phyloP scores from a whole-genome alignment of 2,797 vertebrate genomes.

The Xenentodon cancila region DNA sequence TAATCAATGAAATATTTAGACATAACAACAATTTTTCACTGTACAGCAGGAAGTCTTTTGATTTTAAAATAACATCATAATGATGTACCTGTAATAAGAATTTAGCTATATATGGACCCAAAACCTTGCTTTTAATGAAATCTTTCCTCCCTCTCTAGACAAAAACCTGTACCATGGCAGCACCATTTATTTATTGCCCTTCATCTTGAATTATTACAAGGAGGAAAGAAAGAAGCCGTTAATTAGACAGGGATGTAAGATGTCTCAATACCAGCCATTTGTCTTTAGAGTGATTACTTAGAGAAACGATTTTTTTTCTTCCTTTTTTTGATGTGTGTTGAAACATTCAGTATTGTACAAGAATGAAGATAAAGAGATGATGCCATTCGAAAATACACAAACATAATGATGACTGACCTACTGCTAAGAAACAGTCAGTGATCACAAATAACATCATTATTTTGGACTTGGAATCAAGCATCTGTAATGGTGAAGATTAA shows the following conservation, averaged over 20 bases:
- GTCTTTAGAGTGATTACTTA: slow-evolving; percentile 77
- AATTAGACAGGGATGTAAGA: slow-evolving; percentile 77
- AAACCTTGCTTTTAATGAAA: slow-evolving; percentile 51
- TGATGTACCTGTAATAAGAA: slow-evolving; percentile 22
- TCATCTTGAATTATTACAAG: slow-evolving; percentile 74
- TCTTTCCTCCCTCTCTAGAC: slow-evolving; percentile 43
- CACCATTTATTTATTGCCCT: slow-evolving; percentile 71
- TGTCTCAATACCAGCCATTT: slow-evolving; percentile 77
- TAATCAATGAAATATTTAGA: slow-evolving; percentile 3
- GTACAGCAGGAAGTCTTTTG: slow-evolving; percentile 1
- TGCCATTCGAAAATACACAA: slow-evolving; percentile 36
- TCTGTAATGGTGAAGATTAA: not conserved
- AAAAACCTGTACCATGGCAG: slow-evolving; percentile 39
- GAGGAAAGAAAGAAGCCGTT: slow-evolving; percentile 58
- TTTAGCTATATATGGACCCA: slow-evolving; percentile 36
- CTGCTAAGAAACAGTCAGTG: slow-evolving; percentile 3
- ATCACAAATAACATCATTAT: slow-evolving; percentile 3
- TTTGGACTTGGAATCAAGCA: too few species aligned
- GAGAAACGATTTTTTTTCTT: slow-evolving; percentile 51
- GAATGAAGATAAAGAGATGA: slow-evolving; percentile 38
- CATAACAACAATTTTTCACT: not conserved
- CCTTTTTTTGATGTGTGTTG: slow-evolving; percentile 48
- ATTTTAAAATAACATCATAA: slow-evolving; percentile 16
- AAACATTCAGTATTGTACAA: slow-evolving; percentile 46
- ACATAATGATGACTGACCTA: slow-evolving; percentile 2